Base-by-base conservation (phyloP, 2,113 vertebrate genomes). In the Tamias sibiricus region DNA sequence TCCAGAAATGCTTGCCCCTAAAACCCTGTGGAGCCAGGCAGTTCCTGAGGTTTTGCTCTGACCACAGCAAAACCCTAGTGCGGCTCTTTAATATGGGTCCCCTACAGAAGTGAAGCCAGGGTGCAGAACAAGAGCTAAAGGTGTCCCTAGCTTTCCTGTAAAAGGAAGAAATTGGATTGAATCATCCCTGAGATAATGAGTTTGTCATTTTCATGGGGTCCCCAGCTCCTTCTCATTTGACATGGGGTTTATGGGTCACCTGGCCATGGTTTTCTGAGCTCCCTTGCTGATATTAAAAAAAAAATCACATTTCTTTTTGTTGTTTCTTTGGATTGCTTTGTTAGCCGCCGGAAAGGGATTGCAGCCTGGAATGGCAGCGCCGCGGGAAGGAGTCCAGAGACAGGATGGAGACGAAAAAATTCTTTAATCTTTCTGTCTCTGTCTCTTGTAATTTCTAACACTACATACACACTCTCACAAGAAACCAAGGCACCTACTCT, bases 201-300 rank as follows among this genome's bases (percentile, higher is more conserved):
- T 54, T 54, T 87, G 57, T 44, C 84, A 44, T 95, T 90, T 62
- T 30, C n/a, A 47, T n/a, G 52, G 40, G 57, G 40, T 4, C 26
- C 62, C 74, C 30, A 13, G 9, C 47, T 5, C 13, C n/a, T 1
- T 16, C 13, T 91, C 42, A 40, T 24, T 59, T 77, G 68, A 64
- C 59, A 12, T 37, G 20, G 9, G 12, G n/a, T 59, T 62, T 91
- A 35, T 20, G 62, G 8, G 17, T 85, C 77, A 89, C 42, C 14
- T 11, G 24, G 90, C 57, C n/a, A 22, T 8, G 2, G 9, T 94
- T 96, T 91, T 82, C 77, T 76, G 59, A 77, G 54, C 37, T 35
- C 66, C n/a, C 17, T 77, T 88, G 66, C 94, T 97, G 93, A 91
- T 90, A 87, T 37, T 82, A 49, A 42, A 28, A 62, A 35, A 0